phyloP scores from a whole-genome alignment of 1,140 invertebrate genomes.

The Heliconius melpomene region DNA sequence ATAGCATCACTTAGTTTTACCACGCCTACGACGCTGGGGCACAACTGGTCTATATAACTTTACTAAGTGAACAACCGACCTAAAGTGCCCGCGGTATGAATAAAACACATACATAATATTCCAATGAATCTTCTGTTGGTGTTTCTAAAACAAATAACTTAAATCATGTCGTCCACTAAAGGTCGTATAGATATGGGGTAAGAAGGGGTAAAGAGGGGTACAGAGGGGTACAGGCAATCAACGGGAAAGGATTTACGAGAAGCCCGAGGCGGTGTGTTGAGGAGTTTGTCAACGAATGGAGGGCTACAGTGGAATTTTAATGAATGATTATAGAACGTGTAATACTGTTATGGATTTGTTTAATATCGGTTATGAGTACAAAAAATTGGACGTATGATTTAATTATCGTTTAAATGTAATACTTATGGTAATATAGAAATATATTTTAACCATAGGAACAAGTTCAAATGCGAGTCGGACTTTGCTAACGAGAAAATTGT shows the following conservation, averaged over 20 bases:
- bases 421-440: no score
- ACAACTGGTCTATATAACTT: neutral
- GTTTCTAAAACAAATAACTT: slow-evolving; percentile 77
- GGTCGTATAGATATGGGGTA: slow-evolving; percentile 19
- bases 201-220: slow-evolving; percentile 21
- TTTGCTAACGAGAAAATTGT: no score
- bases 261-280: slow-evolving; percentile 15
- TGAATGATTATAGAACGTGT: slow-evolving; percentile 9
- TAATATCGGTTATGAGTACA: no score
- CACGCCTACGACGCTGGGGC: neutral
- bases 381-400: no score
- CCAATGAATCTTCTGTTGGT: slow-evolving; percentile 66
- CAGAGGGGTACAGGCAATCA: slow-evolving; percentile 59
- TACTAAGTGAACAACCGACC: slow-evolving; percentile 42
- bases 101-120: slow-evolving; percentile 64
- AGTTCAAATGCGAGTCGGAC: no score
- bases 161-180: slow-evolving; percentile 63
- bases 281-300: slow-evolving; percentile 26
- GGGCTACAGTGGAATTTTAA: slow-evolving; percentile 15
- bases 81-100: slow-evolving; percentile 41
- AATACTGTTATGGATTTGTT: neutral
- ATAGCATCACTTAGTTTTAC: neutral
- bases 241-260: slow-evolving; percentile 44
- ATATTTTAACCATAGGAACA: no score
- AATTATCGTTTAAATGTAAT: no score